Evolutionary conservation across 2,797 vertebrate species (phyloP), one percentile per base, ranked within the genome.

Genomic region (Rhabdomys pumilio): DNA sequence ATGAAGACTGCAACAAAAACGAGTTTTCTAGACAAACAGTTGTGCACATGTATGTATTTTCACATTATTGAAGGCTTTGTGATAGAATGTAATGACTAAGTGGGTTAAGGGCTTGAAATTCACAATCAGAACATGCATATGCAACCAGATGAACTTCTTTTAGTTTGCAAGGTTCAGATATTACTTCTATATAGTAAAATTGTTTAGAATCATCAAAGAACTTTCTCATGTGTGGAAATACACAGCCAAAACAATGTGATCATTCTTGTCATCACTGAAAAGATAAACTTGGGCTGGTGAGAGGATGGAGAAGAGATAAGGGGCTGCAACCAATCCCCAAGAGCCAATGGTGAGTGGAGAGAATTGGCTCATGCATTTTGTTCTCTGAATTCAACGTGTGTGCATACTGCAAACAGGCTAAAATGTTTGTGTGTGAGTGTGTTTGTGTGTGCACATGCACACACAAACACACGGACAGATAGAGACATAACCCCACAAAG

Each of bases 131-230:
- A 77, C 10, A 24, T 73, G 69, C 17, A 0, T 31, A 26, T 61
- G 65, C 82, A 15, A 83, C 59, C n/a, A 83, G 47, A 1, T 84
- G 34, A 89, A 76, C 2, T 63, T 22, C 0, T 55, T 1, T 90
- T 90, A 63, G 6, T 41, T 57, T 93, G 15, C 86, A 85, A 79
- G 69, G 88, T 76, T 4, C 0, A 94, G 57, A 50, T 61, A 90
- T 34, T 63, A 29, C 24, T 92, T 95, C 10, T 6, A 91, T 31
- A 90, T 31, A 89, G 69, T 57, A 79, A 3, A 0, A 7, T 29
- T 82, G 3, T 75, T 82, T 75, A 90, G 26, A n/a, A 75, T 83
- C 93, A 76, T 65, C 61, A 93, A 82, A 84, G 19, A 84, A 53
- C 57, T 24, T 38, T 0, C 5, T 24, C 81, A 38, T 59, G 10